phyloP scores from a whole-genome alignment of 1,140 invertebrate species.

The Thaumetopoea pityocampa region DNA sequence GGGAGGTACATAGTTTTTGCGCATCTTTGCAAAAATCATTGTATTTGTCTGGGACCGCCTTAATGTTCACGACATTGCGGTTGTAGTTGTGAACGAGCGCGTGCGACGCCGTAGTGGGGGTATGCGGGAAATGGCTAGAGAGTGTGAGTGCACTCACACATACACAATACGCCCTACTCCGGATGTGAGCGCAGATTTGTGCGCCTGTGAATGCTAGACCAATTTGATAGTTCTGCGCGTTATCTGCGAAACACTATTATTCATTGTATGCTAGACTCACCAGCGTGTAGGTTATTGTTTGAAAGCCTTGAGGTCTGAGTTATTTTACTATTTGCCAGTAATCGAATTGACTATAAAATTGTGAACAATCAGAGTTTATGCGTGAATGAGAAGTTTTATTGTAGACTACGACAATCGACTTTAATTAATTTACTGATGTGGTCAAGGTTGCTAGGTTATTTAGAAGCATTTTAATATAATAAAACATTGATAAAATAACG shows the following conservation, averaged over 20 bases:
- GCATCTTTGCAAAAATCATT: no score
- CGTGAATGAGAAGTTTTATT: conserved; percentile 43
- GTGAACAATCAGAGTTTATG: conserved; percentile 50
- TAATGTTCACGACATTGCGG: no score
- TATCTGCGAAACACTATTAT: conserved; percentile 37
- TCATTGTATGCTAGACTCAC: conserved; percentile 32
- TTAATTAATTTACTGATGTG: conserved; percentile 50
- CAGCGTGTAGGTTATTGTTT: conserved; percentile 59
- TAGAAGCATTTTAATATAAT: no score
- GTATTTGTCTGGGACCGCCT: no score
- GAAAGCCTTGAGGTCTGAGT: conserved; percentile 61
- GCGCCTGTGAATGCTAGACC: conserved; percentile 64
- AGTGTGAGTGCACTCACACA: conserved; percentile 40
- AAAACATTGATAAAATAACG: no score
- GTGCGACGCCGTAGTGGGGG: conserved; percentile 33
- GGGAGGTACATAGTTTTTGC: no score
- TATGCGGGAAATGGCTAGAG: conserved; percentile 36
- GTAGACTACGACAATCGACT: conserved; percentile 24
- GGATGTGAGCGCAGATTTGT: conserved; percentile 69
- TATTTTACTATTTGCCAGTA: conserved; percentile 52
- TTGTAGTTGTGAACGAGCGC: conserved; percentile 28
- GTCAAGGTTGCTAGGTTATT: conserved; percentile 41
- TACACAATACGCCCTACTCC: conserved; percentile 50
- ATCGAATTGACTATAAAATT: conserved; percentile 56
- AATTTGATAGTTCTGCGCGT: conserved; percentile 60